Base-by-base conservation (phyloP, 1,140 invertebrate species). In the Whitmania pigra region DNA sequence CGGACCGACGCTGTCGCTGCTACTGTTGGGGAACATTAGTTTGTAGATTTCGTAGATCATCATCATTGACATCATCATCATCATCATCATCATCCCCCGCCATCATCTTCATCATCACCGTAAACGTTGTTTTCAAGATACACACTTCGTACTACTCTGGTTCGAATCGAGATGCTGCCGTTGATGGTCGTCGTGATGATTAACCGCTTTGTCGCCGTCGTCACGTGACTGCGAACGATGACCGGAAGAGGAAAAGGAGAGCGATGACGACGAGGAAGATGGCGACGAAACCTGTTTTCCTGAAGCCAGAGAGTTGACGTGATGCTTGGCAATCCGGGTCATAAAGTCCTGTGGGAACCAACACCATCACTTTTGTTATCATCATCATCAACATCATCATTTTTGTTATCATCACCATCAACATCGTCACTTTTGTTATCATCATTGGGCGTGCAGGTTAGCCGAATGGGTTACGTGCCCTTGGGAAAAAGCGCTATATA, bases 261-360 rank as follows among this genome's bases (percentile, higher is more conserved):
- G 22, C 11, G 29, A 63, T 1, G 57, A 63, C 1, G 57, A 63
- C 11, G 57, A 63, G 2, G 57, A 63, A 63, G 57, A 63, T 63
- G 57, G 29, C 57, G 57, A 63, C 20, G 57, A 63, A 1, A 31
- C 29, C 15, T 22, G 57, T 15, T 1, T 25, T 31, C 29, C 29
- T n/a, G 57, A 63, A 11, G 57, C 57, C 22, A 63, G 29, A 20
- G 57, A 25, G 57, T 25, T 63, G 57, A 63, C 29, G 57, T 63
- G 57, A 4, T 25, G 57, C 15, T n/a, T 63, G 22, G 57, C 57
- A 13, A 63, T 63, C 57, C 29, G 2, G 9, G 57, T 63, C 57
- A 63, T 63, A 15, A 25, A 63, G 29, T 63, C 57, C 57, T 63
- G 20, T 1, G 22, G 29, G 29, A 13, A 63, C 22, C 57, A 63